These are phyloP conservation scores for Ormyrus pomaceus DNA, from an alignment of 2,888 invertebrate genomes.

Conservation along the genomic window DNA sequence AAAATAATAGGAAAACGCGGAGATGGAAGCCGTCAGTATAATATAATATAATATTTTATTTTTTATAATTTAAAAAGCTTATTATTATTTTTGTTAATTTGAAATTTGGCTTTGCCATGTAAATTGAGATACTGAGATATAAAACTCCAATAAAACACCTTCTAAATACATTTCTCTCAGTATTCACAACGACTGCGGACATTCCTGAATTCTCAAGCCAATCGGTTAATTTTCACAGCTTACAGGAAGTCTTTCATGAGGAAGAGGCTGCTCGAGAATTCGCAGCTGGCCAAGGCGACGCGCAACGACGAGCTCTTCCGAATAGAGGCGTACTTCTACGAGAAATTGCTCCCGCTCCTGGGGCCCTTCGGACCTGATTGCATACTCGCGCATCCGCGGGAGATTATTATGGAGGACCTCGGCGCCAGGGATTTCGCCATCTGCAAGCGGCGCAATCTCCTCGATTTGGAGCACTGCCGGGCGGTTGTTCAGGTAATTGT, in stretches of 20 bases:
- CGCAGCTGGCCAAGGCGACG: slow-evolving; percentile 47
- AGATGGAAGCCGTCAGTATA: slow-evolving; percentile 49
- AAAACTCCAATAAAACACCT: no score
- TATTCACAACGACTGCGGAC: no score
- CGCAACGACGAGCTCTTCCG: slow-evolving; percentile 60
- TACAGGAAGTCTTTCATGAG: slow-evolving; percentile 62
- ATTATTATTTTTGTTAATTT: no score
- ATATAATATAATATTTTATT: background rate
- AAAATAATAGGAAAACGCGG: slow-evolving; percentile 59
- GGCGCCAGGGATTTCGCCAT: slow-evolving; percentile 59
- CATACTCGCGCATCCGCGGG: slow-evolving; percentile 59
- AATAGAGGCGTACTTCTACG: slow-evolving; percentile 63
- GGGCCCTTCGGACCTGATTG: slow-evolving; percentile 61
- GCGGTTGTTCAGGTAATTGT: slow-evolving; percentile 61
- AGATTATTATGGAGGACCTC: slow-evolving; percentile 66
- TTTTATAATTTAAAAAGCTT: background rate
- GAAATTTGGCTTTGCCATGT: no score
- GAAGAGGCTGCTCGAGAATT: slow-evolving; percentile 60
- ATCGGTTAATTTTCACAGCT: slow-evolving; percentile 51
- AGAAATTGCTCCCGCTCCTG: slow-evolving; percentile 59
- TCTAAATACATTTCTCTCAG: no score
- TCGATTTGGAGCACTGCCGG: slow-evolving; percentile 63
- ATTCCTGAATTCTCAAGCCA: background rate
- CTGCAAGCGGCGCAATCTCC: slow-evolving; percentile 59
- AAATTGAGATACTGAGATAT: no score